Evolutionary conservation across 2,113 vertebrate genomes (phyloP).

Genomic region (Nibea coibor): DNA sequence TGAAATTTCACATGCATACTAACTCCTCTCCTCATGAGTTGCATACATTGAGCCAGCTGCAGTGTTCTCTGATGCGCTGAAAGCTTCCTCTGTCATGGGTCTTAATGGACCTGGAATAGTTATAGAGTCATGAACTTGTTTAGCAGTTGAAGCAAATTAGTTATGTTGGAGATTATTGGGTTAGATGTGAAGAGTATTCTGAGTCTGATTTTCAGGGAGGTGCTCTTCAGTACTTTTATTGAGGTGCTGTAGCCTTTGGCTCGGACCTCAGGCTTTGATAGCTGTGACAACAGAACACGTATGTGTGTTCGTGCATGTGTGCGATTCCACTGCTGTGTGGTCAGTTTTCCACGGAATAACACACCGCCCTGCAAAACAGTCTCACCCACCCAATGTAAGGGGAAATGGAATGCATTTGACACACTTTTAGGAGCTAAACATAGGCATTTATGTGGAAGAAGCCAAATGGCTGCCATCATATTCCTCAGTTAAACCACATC

Average conservation of each 20-base stretch:
- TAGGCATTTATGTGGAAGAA: constrained; percentile 10
- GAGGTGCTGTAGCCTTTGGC: constrained; percentile 12
- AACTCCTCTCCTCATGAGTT: neutral
- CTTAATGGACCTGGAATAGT: neutral
- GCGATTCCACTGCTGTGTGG: constrained; percentile 7
- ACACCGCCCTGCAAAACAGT: neutral
- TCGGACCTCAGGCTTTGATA: constrained; percentile 13
- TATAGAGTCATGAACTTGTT: neutral
- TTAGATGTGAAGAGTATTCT: neutral
- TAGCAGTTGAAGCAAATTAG: neutral
- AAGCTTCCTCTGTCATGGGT: neutral
- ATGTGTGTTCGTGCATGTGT: constrained; percentile 17
- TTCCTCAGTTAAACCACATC: neutral
- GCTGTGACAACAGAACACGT: constrained; percentile 2
- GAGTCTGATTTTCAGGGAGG: neutral
- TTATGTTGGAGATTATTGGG: neutral
- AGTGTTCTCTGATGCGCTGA: neutral
- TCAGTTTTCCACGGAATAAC: constrained; percentile 23
- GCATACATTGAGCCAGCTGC: neutral
- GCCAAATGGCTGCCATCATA: neutral
- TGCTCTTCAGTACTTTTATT: constrained; percentile 1
- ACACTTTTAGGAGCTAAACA: constrained; percentile 38
- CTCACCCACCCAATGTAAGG: constrained; percentile 32
- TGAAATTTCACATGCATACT: neutral
- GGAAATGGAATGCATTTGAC: constrained; percentile 24